Base-by-base conservation (phyloP, 2,113 vertebrate species). In the Ranitomeya variabilis region DNA sequence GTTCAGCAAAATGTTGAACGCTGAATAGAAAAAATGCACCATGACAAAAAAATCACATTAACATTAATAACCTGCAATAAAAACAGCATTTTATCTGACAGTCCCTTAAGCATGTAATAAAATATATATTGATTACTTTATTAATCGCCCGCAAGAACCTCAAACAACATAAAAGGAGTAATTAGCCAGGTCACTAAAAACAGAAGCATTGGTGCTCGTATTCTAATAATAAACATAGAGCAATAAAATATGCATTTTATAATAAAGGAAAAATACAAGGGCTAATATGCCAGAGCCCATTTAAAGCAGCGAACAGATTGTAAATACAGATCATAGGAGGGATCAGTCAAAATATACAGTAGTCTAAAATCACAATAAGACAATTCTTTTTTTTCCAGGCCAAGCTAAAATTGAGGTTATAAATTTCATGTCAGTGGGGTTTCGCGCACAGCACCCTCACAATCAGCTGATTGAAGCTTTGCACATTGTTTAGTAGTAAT, bases 111-210 rank as follows among this genome's bases (percentile, higher is more conserved):
- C 26, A 37, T 31, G 37, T 15, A 37, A 73, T 73, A 73, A 37
- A 73, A 73, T 37, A 73, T 73, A 73, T 73, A 31, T 45, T 45
- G 69, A 73, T 73, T 73, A 73, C 7, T 73, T 73, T 37, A 73
- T 73, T 73, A 73, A 23, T 31, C 23, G 31, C 67, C 67, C 26
- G 67, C 23, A 23, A 15, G 67, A 71, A 71, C 69, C 26, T 73
- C 26, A 73, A 37, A 73, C 31, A 73, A 7, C 31, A 73, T 73
- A 73, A 73, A 73, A 73, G 31, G 14, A 16, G 26, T 37, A 73
- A 73, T 73, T 73, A 73, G 26, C 37, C 37, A 45, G 69, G 31
- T 37, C 10, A 71, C 2, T 26, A 31, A 73, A 73, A 37, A 73
- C 69, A 37, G 64, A 10, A 3, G 19, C 31, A 73, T 15, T 16